Evolutionary conservation across 1,140 invertebrate species (phyloP).

Genomic region (Oscheius sp.): DNA sequence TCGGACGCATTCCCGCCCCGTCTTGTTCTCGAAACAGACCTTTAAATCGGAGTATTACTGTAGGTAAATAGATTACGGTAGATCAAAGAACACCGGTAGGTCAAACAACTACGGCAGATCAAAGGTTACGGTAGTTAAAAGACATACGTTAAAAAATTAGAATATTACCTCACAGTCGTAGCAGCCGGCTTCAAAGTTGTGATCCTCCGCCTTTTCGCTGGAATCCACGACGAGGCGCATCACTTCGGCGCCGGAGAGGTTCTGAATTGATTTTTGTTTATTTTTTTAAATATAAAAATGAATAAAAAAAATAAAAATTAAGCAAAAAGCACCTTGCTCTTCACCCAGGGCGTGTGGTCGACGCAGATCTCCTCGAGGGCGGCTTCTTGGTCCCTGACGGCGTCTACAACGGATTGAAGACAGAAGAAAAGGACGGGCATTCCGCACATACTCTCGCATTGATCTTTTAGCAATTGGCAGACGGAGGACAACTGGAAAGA

Average conservation of each 20-base stretch:
- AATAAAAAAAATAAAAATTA: too few species aligned
- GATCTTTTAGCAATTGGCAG: slow-evolving; percentile 7
- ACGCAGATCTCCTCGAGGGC: slow-evolving; percentile 6
- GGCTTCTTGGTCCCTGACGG: slow-evolving; percentile 10
- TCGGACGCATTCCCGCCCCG: slow-evolving; percentile 3
- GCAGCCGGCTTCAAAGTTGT: slow-evolving; percentile 1
- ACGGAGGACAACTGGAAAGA: neutral
- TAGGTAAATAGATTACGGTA: too few species aligned
- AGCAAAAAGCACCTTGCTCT: too few species aligned
- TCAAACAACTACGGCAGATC: too few species aligned
- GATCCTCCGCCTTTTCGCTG: neutral
- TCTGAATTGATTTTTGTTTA: too few species aligned
- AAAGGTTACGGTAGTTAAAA: too few species aligned
- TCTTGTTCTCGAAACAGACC: slow-evolving; percentile 22
- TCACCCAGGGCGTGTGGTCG: neutral
- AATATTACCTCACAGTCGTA: slow-evolving; percentile 9
- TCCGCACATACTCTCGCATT: neutral
- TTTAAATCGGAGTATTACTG: too few species aligned
- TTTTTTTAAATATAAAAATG: too few species aligned
- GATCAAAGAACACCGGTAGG: too few species aligned
- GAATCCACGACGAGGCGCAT: neutral
- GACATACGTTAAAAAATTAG: neutral
- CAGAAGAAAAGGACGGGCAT: slow-evolving; percentile 8
- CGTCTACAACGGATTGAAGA: slow-evolving; percentile 7
- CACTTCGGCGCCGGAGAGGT: neutral